Conservation (phyloP, 2,113 vertebrate genomes). For the Hirundichthys speculiger region DNA sequence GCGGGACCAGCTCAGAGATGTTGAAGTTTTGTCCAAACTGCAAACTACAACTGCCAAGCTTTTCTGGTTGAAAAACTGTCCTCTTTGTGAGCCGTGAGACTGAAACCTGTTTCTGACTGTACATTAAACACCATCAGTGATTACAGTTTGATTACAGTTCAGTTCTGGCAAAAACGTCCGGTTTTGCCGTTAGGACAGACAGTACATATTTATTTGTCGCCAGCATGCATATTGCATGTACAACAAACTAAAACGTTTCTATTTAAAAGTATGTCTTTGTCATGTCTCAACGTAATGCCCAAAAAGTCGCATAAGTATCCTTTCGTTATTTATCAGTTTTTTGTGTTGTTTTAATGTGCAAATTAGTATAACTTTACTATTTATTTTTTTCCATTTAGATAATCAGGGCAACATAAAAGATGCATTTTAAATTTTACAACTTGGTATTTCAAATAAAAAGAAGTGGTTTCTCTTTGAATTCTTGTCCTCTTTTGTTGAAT, state of each 20-base stretch:
- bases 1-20: too few relatives aligned
- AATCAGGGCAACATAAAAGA: constrained; percentile 2
- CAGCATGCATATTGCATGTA: neutral
- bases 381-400: constrained; percentile 45
- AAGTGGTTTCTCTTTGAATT: too few relatives aligned
- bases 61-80: neutral
- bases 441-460: constrained; percentile 12
- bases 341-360: constrained; percentile 28
- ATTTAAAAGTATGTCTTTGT: constrained; percentile 33
- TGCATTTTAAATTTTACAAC: neutral
- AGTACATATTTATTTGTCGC: constrained; percentile 41
- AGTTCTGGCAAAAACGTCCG: constrained; percentile 19
- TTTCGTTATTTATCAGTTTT: constrained; percentile 33
- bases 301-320: neutral
- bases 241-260: constrained; percentile 5
- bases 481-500: too few relatives aligned
- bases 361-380: constrained; percentile 29
- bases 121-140: constrained; percentile 4
- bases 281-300: constrained; percentile 3
- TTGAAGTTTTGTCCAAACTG: too few relatives aligned
- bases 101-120: constrained; percentile 9
- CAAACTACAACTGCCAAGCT: too few relatives aligned
- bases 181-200: constrained; percentile 22
- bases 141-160: too few relatives aligned
- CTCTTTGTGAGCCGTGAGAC: neutral